phyloP scores from a whole-genome alignment of 2,888 invertebrate genomes.

The Oscheius sp. region DNA sequence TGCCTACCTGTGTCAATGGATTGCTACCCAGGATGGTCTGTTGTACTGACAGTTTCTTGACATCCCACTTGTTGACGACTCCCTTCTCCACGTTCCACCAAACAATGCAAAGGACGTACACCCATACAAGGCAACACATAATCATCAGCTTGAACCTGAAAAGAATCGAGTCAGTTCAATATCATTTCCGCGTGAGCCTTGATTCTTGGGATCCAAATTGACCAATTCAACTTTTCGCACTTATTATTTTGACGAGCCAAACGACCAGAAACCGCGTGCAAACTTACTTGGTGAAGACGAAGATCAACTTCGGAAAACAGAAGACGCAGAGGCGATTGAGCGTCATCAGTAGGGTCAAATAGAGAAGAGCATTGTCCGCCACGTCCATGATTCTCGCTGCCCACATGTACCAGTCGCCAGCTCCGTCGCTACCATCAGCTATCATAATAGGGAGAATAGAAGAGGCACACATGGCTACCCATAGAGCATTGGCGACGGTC shows the following conservation, averaged over 20 bases:
- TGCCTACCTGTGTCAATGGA: conserved; percentile 42
- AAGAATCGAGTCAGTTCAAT: not conserved
- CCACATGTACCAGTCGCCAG: conserved; percentile 40
- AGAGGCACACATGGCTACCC: conserved; percentile 42
- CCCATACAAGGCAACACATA: conserved; percentile 44
- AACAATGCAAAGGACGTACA: conserved; percentile 51
- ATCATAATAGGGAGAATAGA: conserved; percentile 50
- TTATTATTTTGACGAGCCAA: not conserved
- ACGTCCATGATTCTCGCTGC: conserved; percentile 45
- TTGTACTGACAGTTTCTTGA: conserved; percentile 35
- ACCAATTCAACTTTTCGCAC: not conserved
- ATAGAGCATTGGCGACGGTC: conserved; percentile 42
- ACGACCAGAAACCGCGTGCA: not conserved
- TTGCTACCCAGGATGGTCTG: conserved; percentile 47
- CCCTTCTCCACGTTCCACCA: conserved; percentile 52
- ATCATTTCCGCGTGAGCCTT: not conserved
- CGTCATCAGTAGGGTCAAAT: conserved; percentile 54
- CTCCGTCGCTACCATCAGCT: conserved; percentile 39
- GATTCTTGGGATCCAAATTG: not conserved
- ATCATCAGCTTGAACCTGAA: conserved; percentile 36
- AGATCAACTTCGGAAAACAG: conserved; percentile 42
- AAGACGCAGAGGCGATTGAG: conserved; percentile 57
- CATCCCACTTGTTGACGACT: conserved; percentile 35
- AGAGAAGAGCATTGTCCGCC: conserved; percentile 50
- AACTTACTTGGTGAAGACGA: conserved; percentile 42